phyloP scores from a whole-genome alignment of 2,113 vertebrate species.

The Pseudolaguvia tuberculata region DNA sequence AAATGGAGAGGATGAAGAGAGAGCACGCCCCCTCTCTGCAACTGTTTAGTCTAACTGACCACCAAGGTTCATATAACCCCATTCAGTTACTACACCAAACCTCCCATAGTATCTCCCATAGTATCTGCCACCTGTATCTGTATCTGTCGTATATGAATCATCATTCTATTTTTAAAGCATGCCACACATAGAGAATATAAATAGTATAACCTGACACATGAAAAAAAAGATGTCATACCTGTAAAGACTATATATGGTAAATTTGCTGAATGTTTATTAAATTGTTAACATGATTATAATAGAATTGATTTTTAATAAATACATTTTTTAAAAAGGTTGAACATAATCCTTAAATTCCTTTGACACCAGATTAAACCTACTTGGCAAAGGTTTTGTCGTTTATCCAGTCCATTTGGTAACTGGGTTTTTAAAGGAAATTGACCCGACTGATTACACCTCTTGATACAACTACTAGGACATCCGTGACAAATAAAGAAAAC shows the following conservation, averaged over 20 bases:
- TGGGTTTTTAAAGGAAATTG: no score
- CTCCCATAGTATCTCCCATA: constrained; percentile 7
- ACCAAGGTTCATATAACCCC: background rate
- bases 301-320: constrained; percentile 26
- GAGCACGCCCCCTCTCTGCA: background rate
- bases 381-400: background rate
- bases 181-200: background rate
- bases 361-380: background rate
- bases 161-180: constrained; percentile 7
- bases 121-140: background rate
- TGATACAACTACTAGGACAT: no score
- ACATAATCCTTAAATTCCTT: background rate
- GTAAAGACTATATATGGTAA: background rate
- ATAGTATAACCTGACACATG: background rate
- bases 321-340: background rate
- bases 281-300: background rate
- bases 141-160: constrained; percentile 3
- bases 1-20: constrained; percentile 15
- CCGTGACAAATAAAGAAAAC: no score
- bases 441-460: no score
- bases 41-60: constrained; percentile 17
- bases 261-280: background rate
- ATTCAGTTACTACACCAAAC: background rate
- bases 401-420: no score
- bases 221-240: constrained; percentile 2